Evolutionary conservation across 2,797 vertebrate genomes (phyloP).

Genomic region (Moxostoma hubbsi): DNA sequence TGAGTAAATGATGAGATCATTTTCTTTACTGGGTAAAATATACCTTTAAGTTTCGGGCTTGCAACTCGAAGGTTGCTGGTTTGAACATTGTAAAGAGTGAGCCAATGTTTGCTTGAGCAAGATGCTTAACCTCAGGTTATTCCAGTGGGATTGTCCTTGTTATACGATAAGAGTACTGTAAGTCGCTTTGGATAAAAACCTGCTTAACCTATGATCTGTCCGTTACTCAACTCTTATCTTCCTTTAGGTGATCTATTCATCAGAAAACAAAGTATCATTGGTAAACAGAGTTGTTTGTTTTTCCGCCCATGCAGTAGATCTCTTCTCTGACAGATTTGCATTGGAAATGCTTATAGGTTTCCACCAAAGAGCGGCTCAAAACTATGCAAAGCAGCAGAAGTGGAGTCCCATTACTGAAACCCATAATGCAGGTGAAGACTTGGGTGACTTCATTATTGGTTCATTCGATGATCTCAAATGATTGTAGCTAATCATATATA

Average conservation of each 20-base stretch:
- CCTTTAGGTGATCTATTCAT: neutral
- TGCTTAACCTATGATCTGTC: too few relatives aligned
- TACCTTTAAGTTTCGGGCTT: too few relatives aligned
- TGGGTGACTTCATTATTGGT: neutral
- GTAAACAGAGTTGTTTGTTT: neutral
- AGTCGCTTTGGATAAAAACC: too few relatives aligned
- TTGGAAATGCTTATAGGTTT: constrained; percentile 42
- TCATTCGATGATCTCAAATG: neutral
- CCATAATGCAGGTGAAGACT: neutral
- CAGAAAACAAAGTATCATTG: neutral
- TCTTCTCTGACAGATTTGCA: constrained; percentile 28
- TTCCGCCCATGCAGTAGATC: neutral
- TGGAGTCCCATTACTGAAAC: neutral
- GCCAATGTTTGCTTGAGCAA: too few relatives aligned
- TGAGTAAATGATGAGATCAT: too few relatives aligned
- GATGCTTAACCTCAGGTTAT: too few relatives aligned
- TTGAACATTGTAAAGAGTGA: too few relatives aligned
- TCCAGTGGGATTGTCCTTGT: too few relatives aligned
- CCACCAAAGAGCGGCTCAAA: neutral
- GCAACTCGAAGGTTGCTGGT: too few relatives aligned
- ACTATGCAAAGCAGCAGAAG: constrained; percentile 45
- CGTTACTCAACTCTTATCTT: too few relatives aligned
- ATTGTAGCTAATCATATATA: neutral
- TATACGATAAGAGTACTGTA: too few relatives aligned
- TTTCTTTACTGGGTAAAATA: too few relatives aligned